Base-by-base conservation (phyloP, 2,888 invertebrate species). In the Agrotis segetum region DNA sequence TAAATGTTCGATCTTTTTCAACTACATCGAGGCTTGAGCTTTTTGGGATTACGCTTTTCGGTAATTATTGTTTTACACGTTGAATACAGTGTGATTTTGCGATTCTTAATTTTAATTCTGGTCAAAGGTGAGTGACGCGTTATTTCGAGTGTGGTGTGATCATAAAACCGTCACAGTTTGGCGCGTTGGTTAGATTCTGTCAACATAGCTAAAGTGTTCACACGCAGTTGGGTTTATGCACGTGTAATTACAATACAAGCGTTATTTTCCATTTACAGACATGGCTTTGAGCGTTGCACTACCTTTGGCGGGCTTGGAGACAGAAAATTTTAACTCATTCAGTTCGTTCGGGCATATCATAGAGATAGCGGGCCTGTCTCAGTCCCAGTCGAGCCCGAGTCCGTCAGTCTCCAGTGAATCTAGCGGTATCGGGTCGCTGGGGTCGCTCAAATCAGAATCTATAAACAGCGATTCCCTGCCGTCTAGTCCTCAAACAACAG, bases 201-300 rank as follows among this genome's bases (percentile, higher is more conserved):
- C 96, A 96, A 95, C 95, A 94, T 91, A 92, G 89, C 90, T 90
- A 90, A 67, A 89, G 88, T 91, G 88, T 92, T 92, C 91, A 86
- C 91, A 92, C 88, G 90, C 90, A 93, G 90, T 92, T 89, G 88
- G 87, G 85, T 90, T 89, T 92, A 88, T 91, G 94, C 96, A 95
- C 96, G 95, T 95, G 96, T 95, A 94, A 93, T 90, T 91, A 83
- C 85, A 91, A 90, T 92, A 91, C 80, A 90, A 88, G 88, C 84
- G 87, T 89, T 84, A 89, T 91, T 93, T 93, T 93, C 83, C 85
- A 71, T 90, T 95, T 92, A 62, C 96, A 96, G 96, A 93, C 91
- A 97, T 97, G 97, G 97, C 97, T 92, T 92, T 97, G 90, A 96
- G 97, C 90, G 95, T 97, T 91, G 97, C 97, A 87, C 92, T 97